Evolutionary conservation across 2,888 invertebrate species (phyloP).

Genomic region (Orthonevra nobilis): DNA sequence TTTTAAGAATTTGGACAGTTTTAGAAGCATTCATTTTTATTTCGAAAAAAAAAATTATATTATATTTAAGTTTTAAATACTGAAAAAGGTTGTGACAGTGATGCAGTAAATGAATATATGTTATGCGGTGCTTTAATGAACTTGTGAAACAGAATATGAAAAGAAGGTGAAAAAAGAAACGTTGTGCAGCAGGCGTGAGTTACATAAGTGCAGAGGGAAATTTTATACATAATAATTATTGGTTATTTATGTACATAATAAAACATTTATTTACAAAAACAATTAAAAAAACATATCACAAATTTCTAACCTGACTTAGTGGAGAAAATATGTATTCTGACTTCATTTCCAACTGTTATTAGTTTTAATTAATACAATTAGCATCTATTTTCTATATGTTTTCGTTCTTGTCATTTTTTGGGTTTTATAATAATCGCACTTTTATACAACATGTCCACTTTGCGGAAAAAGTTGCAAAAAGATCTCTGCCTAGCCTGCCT

Average conservation of each 20-base stretch:
- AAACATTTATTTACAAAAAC: not conserved
- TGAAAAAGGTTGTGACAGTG: constrained; percentile 1
- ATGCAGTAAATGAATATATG: constrained; percentile 47
- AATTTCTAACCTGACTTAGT: not conserved
- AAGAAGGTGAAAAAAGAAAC: constrained; percentile 8
- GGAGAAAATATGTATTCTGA: not conserved
- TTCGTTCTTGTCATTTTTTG: no score
- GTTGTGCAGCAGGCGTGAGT: constrained; percentile 27
- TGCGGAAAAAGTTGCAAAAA: no score
- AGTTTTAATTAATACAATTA: no score
- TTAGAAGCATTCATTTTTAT: constrained; percentile 52
- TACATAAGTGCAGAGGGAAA: constrained; percentile 11
- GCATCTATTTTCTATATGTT: no score
- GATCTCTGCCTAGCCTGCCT: no score
- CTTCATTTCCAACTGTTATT: no score
- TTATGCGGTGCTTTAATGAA: constrained; percentile 20
- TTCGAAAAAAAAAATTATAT: constrained; percentile 6
- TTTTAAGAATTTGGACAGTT: constrained; percentile 1
- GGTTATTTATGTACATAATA: constrained; percentile 16
- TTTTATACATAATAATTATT: constrained; percentile 6
- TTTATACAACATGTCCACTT: no score
- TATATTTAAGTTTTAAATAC: constrained; percentile 2
- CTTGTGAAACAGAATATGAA: not conserved
- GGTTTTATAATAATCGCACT: no score
- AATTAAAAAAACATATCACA: not conserved